phyloP scores from a whole-genome alignment of 2,113 vertebrate species.

The Hyla sarda region DNA sequence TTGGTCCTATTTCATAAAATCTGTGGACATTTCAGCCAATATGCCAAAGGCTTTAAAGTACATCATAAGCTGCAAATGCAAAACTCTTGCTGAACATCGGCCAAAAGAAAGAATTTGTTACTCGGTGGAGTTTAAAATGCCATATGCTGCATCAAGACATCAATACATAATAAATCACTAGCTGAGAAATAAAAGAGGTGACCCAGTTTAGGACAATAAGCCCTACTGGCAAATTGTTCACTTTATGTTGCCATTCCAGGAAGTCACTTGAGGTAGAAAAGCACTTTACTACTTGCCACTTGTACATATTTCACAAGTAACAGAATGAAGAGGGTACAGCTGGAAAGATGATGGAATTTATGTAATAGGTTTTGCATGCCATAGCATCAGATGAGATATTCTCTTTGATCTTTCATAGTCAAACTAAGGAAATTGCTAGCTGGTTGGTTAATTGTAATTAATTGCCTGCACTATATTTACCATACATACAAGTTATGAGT shows the following conservation, averaged over 20 bases:
- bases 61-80: constrained; percentile 33
- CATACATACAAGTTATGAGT: not conserved
- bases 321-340: not conserved
- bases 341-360: not conserved
- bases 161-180: constrained; percentile 42
- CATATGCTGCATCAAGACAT: constrained; percentile 53
- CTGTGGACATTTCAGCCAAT: constrained; percentile 52
- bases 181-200: constrained; percentile 18
- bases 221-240: constrained; percentile 21
- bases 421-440: not conserved
- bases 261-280: constrained; percentile 26
- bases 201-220: constrained; percentile 48
- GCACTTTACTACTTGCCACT: not conserved
- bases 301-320: not conserved
- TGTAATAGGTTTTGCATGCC: not conserved
- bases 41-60: constrained; percentile 53
- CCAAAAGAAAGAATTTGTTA: constrained; percentile 54
- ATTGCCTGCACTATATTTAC: not conserved
- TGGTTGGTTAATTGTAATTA: not conserved
- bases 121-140: constrained; percentile 44
- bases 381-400: not conserved
- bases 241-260: constrained; percentile 31
- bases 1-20: constrained; percentile 44
- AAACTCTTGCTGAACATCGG: constrained; percentile 32
- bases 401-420: not conserved